Evolutionary conservation across 2,797 vertebrate species (phyloP).

Genomic region (Propithecus perrieri): DNA sequence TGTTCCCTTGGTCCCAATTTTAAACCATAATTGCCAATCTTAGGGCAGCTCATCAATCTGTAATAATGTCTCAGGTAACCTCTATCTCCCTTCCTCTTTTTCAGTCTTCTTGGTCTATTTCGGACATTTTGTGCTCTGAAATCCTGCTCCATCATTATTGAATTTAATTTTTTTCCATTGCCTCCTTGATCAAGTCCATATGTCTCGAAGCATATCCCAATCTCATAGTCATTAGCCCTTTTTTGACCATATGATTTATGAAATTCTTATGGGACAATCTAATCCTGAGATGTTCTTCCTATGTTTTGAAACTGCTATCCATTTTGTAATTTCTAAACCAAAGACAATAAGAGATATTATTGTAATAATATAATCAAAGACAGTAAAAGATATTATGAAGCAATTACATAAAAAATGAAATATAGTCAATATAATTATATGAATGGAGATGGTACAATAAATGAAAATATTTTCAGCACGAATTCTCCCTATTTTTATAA

Average conservation of each 20-base stretch:
- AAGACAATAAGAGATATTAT: background rate
- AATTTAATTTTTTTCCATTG: background rate
- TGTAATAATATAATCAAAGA: background rate
- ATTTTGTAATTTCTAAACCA: background rate
- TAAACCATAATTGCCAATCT: background rate
- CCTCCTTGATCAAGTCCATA: background rate
- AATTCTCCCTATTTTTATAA: background rate
- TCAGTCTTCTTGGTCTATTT: background rate
- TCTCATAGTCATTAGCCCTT: background rate
- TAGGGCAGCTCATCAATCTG: background rate
- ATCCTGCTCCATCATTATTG: background rate
- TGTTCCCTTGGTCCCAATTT: background rate
- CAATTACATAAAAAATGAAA: background rate
- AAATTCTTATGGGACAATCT: background rate
- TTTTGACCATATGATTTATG: background rate
- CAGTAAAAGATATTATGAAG: background rate
- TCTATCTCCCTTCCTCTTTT: too few species aligned
- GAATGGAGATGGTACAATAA: background rate
- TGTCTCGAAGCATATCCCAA: background rate
- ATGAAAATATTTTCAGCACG: background rate
- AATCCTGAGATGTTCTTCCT: background rate
- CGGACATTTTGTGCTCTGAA: background rate
- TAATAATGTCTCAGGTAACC: background rate
- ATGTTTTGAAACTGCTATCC: background rate
- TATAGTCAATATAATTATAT: background rate